Conservation (phyloP, 2,888 invertebrate species). For the Drosophila anomalata region DNA sequence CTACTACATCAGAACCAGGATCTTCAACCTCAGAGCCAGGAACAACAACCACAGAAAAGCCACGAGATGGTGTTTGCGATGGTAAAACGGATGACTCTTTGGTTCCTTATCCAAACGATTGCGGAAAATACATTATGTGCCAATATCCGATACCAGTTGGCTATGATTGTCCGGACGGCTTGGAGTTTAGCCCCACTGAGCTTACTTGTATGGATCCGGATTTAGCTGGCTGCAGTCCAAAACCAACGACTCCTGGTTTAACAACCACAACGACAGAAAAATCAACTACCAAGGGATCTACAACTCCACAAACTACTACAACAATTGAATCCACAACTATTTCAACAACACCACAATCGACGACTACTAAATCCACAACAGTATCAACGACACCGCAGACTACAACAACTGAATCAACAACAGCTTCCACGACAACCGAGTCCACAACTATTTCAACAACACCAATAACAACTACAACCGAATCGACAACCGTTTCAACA, state of each 20-base stretch:
- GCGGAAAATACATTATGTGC: slow-evolving; percentile 72
- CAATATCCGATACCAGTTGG: slow-evolving; percentile 80
- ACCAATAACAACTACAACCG: slow-evolving; percentile 8
- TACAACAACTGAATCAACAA: slow-evolving; percentile 5
- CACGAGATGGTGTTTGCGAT: slow-evolving; percentile 63
- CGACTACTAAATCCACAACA: slow-evolving; percentile 10
- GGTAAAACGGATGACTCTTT: slow-evolving; percentile 42
- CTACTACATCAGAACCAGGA: slow-evolving; percentile 9
- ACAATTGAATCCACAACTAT: slow-evolving; percentile 1
- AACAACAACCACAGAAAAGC: slow-evolving; percentile 34
- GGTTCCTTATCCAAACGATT: slow-evolving; percentile 75
- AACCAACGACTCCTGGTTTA: slow-evolving; percentile 34
- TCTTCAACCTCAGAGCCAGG: slow-evolving; percentile 19
- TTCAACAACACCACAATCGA: background rate
- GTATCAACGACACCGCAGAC: slow-evolving; percentile 6
- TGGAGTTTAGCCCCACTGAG: slow-evolving; percentile 82
- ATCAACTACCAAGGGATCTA: slow-evolving; percentile 1
- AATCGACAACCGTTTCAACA: slow-evolving; percentile 13
- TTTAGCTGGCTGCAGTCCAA: slow-evolving; percentile 80
- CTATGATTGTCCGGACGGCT: slow-evolving; percentile 85
- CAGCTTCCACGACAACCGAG: slow-evolving; percentile 2
- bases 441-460: slow-evolving; percentile 7
- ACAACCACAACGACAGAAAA: slow-evolving; percentile 1
- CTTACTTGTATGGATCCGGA: slow-evolving; percentile 69
- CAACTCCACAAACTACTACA: slow-evolving; percentile 12